Percentiles rank a stretch among this genome's conserved stretches.
Evolutionary conservation across 2,888 invertebrate genomes (phyloP).

Genomic region (Diarsia mendica): DNA sequence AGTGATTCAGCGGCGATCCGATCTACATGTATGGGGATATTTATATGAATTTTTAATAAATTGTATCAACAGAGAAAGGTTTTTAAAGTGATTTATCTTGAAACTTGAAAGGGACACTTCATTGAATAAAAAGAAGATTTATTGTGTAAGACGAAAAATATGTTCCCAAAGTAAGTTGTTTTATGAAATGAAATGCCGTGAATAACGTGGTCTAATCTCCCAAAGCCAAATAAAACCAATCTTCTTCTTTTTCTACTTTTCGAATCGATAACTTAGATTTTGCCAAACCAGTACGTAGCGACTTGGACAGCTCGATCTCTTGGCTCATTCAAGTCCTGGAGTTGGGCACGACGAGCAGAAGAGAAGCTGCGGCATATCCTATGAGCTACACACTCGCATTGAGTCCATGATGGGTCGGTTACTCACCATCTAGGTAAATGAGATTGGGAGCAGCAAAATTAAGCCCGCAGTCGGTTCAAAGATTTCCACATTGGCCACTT

Average conservation of each 20-base stretch:
- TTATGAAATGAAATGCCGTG: no score
- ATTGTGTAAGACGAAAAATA: neutral
- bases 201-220: neutral
- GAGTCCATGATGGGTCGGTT: no score
- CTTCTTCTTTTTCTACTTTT: no score
- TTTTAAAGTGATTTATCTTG: slow-evolving; percentile 11
- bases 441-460: neutral
- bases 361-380: neutral
- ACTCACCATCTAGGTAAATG: neutral
- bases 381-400: neutral
- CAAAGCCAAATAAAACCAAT: neutral
- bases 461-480: neutral
- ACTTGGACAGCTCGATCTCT: neutral
- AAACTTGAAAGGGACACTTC: neutral
- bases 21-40: slow-evolving; percentile 7
- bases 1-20: slow-evolving; percentile 35
- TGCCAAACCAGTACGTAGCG: neutral
- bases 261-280: neutral
- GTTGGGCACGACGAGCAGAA: neutral
- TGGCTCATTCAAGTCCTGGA: neutral
- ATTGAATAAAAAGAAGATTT: neutral
- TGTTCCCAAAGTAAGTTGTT: neutral
- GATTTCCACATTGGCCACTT: neutral
- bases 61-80: slow-evolving; percentile 7
- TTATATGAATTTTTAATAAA: slow-evolving; percentile 12